These are phyloP conservation scores for Oncorhynchus kisutch DNA, from an alignment of 2,113 vertebrate species.

Conservation along the genomic window DNA sequence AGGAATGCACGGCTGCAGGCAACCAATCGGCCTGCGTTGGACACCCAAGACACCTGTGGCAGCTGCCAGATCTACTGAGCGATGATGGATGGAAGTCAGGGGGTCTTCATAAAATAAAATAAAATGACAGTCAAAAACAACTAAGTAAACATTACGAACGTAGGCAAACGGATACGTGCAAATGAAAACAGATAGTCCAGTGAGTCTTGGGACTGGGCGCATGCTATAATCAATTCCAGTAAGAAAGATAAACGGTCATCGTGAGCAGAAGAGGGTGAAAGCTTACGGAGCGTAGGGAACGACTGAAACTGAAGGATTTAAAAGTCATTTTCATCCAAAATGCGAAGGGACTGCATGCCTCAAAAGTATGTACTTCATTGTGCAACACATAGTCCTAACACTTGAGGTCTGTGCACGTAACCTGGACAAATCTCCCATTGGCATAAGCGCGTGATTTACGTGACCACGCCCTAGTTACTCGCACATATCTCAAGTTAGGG, in stretches of 20 bases:
- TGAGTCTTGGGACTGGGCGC: neutral
- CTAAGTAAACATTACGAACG: neutral
- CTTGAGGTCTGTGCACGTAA: too few species aligned
- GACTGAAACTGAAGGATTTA: neutral
- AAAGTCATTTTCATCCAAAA: too few species aligned
- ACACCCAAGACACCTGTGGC: conserved; percentile 17
- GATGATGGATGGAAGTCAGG: too few species aligned
- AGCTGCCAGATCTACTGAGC: neutral
- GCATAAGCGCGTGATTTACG: too few species aligned
- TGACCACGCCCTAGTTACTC: too few species aligned
- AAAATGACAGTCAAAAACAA: neutral
- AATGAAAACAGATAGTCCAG: neutral
- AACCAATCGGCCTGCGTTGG: conserved; percentile 21
- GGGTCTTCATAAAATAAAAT: too few species aligned
- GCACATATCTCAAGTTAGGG: neutral
- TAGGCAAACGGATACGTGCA: neutral
- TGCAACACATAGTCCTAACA: too few species aligned
- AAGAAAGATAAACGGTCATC: neutral
- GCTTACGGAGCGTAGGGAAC: neutral
- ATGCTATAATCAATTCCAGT: neutral
- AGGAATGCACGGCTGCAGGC: conserved; percentile 63
- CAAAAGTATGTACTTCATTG: too few species aligned
- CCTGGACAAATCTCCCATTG: too few species aligned
- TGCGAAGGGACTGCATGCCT: too few species aligned
- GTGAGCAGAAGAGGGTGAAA: neutral